Base-by-base conservation (phyloP, 2,797 vertebrate species). In the Ammospiza maritima region DNA sequence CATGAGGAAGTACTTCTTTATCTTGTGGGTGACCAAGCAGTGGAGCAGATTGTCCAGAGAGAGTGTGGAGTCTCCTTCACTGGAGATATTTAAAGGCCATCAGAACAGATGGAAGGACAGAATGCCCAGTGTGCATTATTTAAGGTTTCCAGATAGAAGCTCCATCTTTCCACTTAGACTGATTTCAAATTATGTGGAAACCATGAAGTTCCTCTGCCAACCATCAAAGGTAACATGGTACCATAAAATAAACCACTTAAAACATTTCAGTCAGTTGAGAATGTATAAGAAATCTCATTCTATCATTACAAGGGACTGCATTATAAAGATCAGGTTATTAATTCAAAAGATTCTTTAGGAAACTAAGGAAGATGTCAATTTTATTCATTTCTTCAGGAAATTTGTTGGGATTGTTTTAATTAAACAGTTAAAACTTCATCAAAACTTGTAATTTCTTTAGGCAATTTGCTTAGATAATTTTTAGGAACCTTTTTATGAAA, bases 111-210 rank as follows among this genome's bases (percentile, higher is more conserved):
- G 32, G 48, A 80, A 84, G 34, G 60, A 51, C 13, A 54, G 48
- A 58, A 71, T 25, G 7, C 3, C 11, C 14, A 54, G 12, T 19
- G 34, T n/a, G 16, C 6, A 5, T 47, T 73, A 30, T 25, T 30
- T 70, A 26, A 13, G 57, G 11, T 67, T 91, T 89, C 16, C 21
- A 42, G 22, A 65, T 0, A 67, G 8, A 73, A 76, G 2, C 7
- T 20, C 8, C 3, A 0, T 22, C 25, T 80, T 85, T 15, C 10
- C 40, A 40, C 32, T 80, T 36, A 42, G 1, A 4, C 13, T 0
- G 3, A 17, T 70, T 32, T 38, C 20, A 82, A 61, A 64, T 38
- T 3, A 45, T 32, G 17, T 0, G 15, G 48, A 85, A 77, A 42
- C 16, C 21, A 40, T 85, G 36, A 73, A 36, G 18, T n/a, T 70